Evolutionary conservation across 2,113 vertebrate species (phyloP).

Genomic region (Apodemus speciosus): DNA sequence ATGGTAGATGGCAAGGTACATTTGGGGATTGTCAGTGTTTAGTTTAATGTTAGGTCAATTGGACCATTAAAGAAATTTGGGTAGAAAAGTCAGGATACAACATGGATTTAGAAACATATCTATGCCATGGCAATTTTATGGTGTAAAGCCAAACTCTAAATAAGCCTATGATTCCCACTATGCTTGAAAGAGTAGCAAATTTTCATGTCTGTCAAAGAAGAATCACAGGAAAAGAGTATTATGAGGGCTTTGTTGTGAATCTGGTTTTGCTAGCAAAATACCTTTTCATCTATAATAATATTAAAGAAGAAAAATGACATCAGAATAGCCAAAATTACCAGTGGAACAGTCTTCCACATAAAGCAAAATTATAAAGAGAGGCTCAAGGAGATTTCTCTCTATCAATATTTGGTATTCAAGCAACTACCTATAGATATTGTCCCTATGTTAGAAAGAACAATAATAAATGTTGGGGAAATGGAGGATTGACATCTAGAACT

Average conservation of each 20-base stretch:
- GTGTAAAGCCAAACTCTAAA: not conserved
- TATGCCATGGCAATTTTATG: not conserved
- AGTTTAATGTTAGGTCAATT: not conserved
- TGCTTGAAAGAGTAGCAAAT: not conserved
- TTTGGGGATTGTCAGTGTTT: no score
- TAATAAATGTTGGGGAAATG: no score
- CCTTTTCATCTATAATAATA: not conserved
- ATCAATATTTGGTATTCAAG: not conserved
- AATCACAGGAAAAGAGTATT: no score
- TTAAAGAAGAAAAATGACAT: not conserved
- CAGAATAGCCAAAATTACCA: not conserved
- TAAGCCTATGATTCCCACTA: not conserved
- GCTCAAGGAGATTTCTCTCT: not conserved
- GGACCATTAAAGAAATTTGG: not conserved
- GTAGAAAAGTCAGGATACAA: not conserved
- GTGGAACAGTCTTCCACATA: not conserved
- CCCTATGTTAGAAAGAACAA: not conserved
- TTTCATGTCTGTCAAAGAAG: not conserved
- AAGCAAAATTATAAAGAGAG: not conserved
- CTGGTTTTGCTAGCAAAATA: not conserved
- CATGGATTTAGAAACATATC: rapidly evolving
- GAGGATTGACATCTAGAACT: not conserved
- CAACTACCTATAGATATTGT: not conserved
- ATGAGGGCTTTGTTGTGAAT: not conserved
- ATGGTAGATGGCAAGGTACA: not conserved